phyloP scores from a whole-genome alignment of 2,797 vertebrate species.

The Sebastes variabilis region DNA sequence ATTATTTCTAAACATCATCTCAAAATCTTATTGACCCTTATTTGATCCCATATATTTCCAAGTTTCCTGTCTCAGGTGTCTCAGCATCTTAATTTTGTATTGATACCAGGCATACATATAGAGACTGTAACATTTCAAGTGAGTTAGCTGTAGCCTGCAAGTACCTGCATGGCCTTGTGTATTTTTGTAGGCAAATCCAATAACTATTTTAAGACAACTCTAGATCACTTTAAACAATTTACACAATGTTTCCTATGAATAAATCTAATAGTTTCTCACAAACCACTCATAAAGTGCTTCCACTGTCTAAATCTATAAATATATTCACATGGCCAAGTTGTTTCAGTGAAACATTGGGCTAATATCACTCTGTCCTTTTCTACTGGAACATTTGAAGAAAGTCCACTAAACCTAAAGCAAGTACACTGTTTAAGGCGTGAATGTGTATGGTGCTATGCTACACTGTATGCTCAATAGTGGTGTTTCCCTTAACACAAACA shows the following conservation, averaged over 20 bases:
- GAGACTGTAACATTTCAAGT: slow-evolving; percentile 31
- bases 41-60: slow-evolving; percentile 1
- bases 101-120: slow-evolving; percentile 16
- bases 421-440: slow-evolving; percentile 84
- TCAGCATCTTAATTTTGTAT: slow-evolving; percentile 2
- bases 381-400: slow-evolving; percentile 68
- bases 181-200: slow-evolving; percentile 47
- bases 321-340: slow-evolving; percentile 51
- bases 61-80: slow-evolving; percentile 1
- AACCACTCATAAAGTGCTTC: slow-evolving; percentile 78
- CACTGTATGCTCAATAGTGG: slow-evolving; percentile 83
- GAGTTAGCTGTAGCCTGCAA: slow-evolving; percentile 35
- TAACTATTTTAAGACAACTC: slow-evolving; percentile 59
- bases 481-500: slow-evolving; percentile 68
- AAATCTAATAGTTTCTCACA: slow-evolving; percentile 62
- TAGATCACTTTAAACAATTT: slow-evolving; percentile 57
- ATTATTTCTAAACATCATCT: not conserved
- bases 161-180: slow-evolving; percentile 47
- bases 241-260: slow-evolving; percentile 51
- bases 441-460: slow-evolving; percentile 85
- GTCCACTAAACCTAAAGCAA: slow-evolving; percentile 78
- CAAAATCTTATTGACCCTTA: not conserved
- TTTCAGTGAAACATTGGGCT: slow-evolving; percentile 47
- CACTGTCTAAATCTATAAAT: slow-evolving; percentile 59
- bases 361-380: slow-evolving; percentile 53